A percentile compares a stretch with the other conserved stretches of the same genome.
Conservation (phyloP, 2,113 vertebrate species). For the Poicephalus meyeri region DNA sequence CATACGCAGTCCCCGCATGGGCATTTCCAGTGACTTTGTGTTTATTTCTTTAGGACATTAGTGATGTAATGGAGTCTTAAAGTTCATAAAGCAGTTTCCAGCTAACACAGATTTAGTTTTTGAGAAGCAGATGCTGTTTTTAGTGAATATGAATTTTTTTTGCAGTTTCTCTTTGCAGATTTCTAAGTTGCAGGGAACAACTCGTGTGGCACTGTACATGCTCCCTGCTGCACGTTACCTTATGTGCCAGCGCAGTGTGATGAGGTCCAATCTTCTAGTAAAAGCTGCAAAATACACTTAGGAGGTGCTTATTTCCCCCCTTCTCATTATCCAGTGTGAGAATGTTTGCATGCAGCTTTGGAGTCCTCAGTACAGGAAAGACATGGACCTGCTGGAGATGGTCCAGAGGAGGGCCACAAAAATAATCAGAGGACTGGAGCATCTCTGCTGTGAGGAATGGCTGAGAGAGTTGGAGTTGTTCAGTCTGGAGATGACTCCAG, state of each 20-base stretch:
- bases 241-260: rapidly evolving
- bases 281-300: neutral
- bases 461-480: neutral
- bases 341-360: neutral
- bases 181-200: neutral
- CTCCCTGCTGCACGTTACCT: neutral
- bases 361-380: neutral
- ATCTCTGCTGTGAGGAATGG: neutral
- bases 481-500: neutral
- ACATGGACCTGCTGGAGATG: neutral
- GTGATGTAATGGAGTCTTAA: neutral
- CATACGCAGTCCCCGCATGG: neutral
- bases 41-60: neutral
- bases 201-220: rapidly evolving
- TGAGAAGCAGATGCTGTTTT: neutral
- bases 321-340: neutral
- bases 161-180: neutral
- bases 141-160: neutral
- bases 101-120: neutral
- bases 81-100: neutral
- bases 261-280: neutral
- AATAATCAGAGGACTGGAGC: neutral
- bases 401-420: neutral
- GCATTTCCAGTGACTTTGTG: neutral
- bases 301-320: neutral